Evolutionary conservation across 1,140 invertebrate species (phyloP), one percentile per base, ranked within the genome.

Genomic region (Bombus pascuorum): DNA sequence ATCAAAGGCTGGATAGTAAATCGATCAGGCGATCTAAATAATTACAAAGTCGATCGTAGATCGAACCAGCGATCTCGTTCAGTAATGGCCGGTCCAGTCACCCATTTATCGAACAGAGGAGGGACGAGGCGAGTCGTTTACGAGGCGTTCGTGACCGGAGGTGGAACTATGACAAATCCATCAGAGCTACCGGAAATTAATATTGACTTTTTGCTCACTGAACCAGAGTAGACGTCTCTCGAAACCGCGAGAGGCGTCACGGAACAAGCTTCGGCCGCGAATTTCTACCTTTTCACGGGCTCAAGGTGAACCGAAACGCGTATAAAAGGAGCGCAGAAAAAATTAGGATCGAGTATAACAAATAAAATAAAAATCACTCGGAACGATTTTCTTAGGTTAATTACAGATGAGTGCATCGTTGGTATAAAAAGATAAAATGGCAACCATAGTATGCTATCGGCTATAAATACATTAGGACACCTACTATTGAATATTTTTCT

Each of bases 1-100:
- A n/a, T 12, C 10, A 71, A 71, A 34, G 65, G 15, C 32, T 73
- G 12, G 18, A 32, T 66, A 66, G 57, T 28, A 22, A 44, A 84
- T 90, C 83, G 65, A 85, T 90, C 82, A 75, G 32, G 37, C 75
- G 66, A 85, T 88, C 66, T 22, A n/a, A 65, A 88, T 88, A 85
- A 91, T 91, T 88, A 85, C 84, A 85, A 85, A 91, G 73, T 88
- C 81, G 88, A 89, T 88, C 75, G 88, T 86, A 76, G 34, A 82
- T 88, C 83, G 88, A 88, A 72, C 73, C 71, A 57, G 37, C 44
- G 68, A 90, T 90, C 80, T 83, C 65, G 15, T 6, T 53, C 53
- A 28, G 81, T 79, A 86, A 90, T 78, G 80, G 81, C 57, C 57
- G 70, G 68, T 66, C 78, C 62, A 85, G 53, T 39, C 42, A 37